Evolutionary conservation across 30 jellyfish, hydroid and myxozoan species (phyloP).

Genomic region (Aurelia sp.): DNA sequence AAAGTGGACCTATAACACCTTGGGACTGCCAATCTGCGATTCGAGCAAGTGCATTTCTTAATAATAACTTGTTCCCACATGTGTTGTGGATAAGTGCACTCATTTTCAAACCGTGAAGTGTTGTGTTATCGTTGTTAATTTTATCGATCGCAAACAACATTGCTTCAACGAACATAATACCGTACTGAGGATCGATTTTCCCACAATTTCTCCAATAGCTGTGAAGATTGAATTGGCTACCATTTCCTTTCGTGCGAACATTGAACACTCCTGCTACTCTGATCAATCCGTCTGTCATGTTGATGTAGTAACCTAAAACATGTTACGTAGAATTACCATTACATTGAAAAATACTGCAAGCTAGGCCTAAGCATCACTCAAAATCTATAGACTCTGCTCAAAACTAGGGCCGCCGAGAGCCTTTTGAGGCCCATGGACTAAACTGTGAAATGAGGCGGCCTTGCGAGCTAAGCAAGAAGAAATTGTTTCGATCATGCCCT

Average conservation of each 20-base stretch:
- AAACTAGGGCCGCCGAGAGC: no score
- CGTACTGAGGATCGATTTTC: slow-evolving; percentile 71
- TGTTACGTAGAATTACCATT: no score
- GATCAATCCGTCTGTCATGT: not conserved
- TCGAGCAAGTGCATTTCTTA: slow-evolving; percentile 34
- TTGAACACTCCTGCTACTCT: slow-evolving; percentile 63
- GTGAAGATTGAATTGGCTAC: no score
- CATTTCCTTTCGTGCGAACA: slow-evolving; percentile 48
- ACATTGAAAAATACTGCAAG: no score
- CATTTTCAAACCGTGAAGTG: slow-evolving; percentile 53
- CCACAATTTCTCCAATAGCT: slow-evolving; percentile 43
- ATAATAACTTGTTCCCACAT: slow-evolving; percentile 66
- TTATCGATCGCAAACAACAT: slow-evolving; percentile 79
- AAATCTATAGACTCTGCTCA: no score
- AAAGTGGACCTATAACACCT: slow-evolving; percentile 82
- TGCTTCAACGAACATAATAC: slow-evolving; percentile 87
- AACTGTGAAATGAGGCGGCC: no score
- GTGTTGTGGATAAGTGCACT: slow-evolving; percentile 64
- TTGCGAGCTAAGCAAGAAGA: no score
- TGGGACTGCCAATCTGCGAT: slow-evolving; percentile 8
- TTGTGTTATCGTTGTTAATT: slow-evolving; percentile 42
- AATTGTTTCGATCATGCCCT: no score
- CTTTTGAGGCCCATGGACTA: no score
- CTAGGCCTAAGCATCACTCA: no score
- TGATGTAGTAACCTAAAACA: no score